These are phyloP conservation scores for Hololepta plana DNA, from an alignment of 2,888 invertebrate genomes.

Conservation along the genomic window DNA sequence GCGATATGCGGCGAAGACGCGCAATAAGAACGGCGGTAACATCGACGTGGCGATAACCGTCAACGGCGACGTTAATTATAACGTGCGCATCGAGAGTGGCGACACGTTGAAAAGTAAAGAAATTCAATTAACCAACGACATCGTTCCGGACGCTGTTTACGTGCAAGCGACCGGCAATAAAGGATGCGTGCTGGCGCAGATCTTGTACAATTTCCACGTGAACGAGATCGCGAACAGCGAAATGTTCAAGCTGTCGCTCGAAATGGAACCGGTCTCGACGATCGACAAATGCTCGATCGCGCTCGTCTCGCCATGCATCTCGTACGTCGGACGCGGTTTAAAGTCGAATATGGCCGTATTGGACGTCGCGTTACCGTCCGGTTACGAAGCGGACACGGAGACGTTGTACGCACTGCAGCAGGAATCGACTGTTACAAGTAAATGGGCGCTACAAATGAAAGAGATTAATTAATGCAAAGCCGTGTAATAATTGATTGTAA, in stretches of 20 bases:
- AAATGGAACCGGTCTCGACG: slow-evolving; percentile 24
- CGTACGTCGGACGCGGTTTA: slow-evolving; percentile 28
- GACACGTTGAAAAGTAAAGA: slow-evolving; percentile 32
- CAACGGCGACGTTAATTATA: slow-evolving; percentile 24
- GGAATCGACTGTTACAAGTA: too few relatives aligned
- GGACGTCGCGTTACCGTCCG: slow-evolving; percentile 43
- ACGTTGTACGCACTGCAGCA: slow-evolving; percentile 35
- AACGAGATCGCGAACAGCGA: slow-evolving; percentile 23
- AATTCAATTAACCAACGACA: slow-evolving; percentile 25
- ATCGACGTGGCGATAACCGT: slow-evolving; percentile 27
- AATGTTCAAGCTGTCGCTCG: slow-evolving; percentile 32
- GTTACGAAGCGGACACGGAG: slow-evolving; percentile 39
- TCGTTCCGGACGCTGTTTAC: slow-evolving; percentile 27
- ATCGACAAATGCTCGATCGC: slow-evolving; percentile 30
- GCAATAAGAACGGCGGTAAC: slow-evolving; percentile 25
- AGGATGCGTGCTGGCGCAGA: slow-evolving; percentile 38
- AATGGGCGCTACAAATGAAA: too few relatives aligned
- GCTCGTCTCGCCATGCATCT: slow-evolving; percentile 23
- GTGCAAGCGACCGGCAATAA: slow-evolving; percentile 31
- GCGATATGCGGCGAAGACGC: slow-evolving; percentile 33
- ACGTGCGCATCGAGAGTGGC: slow-evolving; percentile 26
- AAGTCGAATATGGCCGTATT: slow-evolving; percentile 41
- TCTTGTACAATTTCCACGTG: slow-evolving; percentile 14
- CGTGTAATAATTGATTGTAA: background rate
- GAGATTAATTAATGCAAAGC: slow-evolving; percentile 1